Evolutionary conservation across 2,113 vertebrate genomes (phyloP).

Genomic region (Dissostichus mawsoni): DNA sequence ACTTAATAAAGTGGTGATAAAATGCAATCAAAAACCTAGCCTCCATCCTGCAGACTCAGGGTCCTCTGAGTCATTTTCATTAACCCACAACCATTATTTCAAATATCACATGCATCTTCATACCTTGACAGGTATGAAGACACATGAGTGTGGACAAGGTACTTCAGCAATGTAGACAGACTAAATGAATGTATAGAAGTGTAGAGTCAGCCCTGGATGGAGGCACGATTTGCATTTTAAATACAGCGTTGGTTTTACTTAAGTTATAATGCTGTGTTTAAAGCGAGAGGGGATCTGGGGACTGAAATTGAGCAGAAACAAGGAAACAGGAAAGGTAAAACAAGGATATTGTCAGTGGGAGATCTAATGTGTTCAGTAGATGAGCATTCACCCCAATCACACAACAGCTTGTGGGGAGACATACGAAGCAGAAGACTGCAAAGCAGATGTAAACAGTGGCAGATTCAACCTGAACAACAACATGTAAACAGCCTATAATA

Average conservation of each 20-base stretch:
- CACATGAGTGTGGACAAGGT: constrained; percentile 25
- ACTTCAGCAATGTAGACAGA: constrained; percentile 27
- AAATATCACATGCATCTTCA: constrained; percentile 71
- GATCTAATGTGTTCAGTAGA: constrained; percentile 26
- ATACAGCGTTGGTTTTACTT: constrained; percentile 5
- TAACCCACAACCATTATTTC: constrained; percentile 80
- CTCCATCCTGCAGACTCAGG: constrained; percentile 66
- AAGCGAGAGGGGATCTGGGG: background rate
- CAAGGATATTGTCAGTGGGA: constrained; percentile 35
- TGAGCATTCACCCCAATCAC: constrained; percentile 47
- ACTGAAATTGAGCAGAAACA: background rate
- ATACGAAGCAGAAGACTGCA: constrained; percentile 32
- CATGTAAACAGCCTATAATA: constrained; percentile 43
- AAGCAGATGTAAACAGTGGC: constrained; percentile 51
- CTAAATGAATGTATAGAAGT: constrained; percentile 46
- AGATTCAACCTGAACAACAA: constrained; percentile 43
- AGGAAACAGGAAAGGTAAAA: constrained; percentile 30
- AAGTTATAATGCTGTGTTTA: background rate
- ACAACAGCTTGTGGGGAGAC: constrained; percentile 47
- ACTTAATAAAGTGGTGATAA: constrained; percentile 72
- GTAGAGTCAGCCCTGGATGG: constrained; percentile 46
- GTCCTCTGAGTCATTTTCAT: constrained; percentile 80
- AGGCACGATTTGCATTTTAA: constrained; percentile 21
- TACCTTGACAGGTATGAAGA: constrained; percentile 38
- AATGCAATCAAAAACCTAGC: constrained; percentile 73